Evolutionary conservation across 2,113 vertebrate species (phyloP).

Genomic region (Dromaius novaehollandiae): DNA sequence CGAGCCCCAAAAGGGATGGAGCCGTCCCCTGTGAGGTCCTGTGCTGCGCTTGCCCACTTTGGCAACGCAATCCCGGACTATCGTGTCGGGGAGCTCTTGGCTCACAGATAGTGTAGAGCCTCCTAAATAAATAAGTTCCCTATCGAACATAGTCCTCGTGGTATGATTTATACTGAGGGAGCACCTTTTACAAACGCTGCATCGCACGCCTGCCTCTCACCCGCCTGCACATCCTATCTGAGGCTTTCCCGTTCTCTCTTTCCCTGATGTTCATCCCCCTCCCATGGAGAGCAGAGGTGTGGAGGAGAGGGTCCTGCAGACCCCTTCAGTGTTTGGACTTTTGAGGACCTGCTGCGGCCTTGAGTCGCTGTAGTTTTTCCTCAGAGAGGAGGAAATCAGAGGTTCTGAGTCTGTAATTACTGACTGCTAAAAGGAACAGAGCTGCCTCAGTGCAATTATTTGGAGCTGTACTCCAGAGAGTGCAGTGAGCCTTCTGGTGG

Average conservation of each 20-base stretch:
- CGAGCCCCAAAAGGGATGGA: not conserved
- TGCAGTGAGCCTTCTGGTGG: not conserved
- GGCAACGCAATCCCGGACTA: not conserved
- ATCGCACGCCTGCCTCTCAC: not conserved
- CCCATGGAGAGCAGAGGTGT: not conserved
- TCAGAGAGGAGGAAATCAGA: not conserved
- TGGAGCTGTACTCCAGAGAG: not conserved
- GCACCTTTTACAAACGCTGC: not conserved
- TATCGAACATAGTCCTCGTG: not conserved
- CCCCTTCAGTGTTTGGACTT: not conserved
- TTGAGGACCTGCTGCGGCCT: not conserved
- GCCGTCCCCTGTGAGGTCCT: not conserved
- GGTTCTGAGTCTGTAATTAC: conserved; percentile 11
- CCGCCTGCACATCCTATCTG: rapidly evolving
- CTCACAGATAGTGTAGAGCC: not conserved
- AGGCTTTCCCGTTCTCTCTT: not conserved
- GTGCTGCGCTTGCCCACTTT: not conserved
- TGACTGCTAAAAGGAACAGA: conserved; percentile 29
- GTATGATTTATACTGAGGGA: not conserved
- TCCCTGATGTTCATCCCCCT: not conserved
- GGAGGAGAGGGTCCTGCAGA: not conserved
- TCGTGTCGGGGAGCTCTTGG: rapidly evolving
- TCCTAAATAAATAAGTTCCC: not conserved
- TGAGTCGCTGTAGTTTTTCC: not conserved
- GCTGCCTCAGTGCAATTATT: not conserved